A percentile compares a stretch with the other conserved stretches of the same genome.
These are phyloP conservation scores for Nebria brevicollis DNA, from an alignment of 2,888 invertebrate genomes.

Conservation along the genomic window DNA sequence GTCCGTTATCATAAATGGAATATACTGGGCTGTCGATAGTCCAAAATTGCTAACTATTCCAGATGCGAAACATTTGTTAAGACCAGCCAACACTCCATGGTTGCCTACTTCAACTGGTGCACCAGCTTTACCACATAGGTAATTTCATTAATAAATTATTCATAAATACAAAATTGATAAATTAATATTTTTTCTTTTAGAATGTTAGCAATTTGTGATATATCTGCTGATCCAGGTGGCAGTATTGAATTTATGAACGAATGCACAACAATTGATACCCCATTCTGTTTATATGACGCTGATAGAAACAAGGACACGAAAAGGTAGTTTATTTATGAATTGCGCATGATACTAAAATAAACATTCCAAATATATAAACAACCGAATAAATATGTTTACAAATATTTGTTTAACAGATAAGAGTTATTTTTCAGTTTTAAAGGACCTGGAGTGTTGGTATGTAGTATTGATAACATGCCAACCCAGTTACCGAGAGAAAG, in stretches of 20 bases:
- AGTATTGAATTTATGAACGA: conserved; percentile 99
- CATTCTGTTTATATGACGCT: conserved; percentile 99
- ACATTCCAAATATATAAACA: too few relatives aligned
- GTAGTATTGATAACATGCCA: conserved; percentile 99
- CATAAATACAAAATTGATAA: background rate
- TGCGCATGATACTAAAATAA: background rate
- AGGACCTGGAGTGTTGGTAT: conserved; percentile 97
- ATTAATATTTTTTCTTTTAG: conserved; percentile 59
- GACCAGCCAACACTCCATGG: conserved; percentile 93
- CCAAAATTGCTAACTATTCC: conserved; percentile 97
- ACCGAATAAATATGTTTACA: background rate
- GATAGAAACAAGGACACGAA: conserved; percentile 97
- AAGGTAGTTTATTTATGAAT: conserved; percentile 64
- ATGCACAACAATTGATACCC: conserved; percentile 99
- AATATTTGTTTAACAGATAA: conserved; percentile 24
- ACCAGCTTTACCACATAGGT: conserved; percentile 81
- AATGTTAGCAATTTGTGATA: conserved; percentile 96
- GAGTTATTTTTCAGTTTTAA: conserved; percentile 74
- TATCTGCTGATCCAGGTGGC: conserved; percentile 98
- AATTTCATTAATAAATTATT: background rate
- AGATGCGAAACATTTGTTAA: conserved; percentile 93
- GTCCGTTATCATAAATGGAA: conserved; percentile 96
- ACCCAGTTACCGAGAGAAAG: conserved; percentile 97
- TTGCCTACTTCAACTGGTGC: conserved; percentile 88
- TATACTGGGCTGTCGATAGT: conserved; percentile 98